phyloP scores from a whole-genome alignment of 2,888 invertebrate species.

The Phortica magna region DNA sequence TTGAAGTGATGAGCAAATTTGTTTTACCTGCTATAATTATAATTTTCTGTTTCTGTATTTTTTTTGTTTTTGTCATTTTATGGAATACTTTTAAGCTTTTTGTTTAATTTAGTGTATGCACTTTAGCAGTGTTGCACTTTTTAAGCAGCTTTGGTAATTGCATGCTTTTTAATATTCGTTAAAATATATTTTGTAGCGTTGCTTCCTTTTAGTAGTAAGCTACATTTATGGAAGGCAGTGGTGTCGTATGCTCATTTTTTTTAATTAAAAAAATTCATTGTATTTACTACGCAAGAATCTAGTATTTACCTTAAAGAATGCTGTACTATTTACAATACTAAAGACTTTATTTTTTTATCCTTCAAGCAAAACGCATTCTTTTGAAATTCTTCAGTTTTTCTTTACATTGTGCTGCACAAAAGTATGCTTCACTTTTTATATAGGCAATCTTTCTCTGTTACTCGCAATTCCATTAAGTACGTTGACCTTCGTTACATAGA shows the following conservation, averaged over 20 bases:
- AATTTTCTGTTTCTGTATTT: slow-evolving; percentile 58
- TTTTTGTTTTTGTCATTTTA: background rate
- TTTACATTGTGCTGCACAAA: background rate
- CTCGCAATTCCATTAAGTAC: background rate
- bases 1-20: slow-evolving; percentile 63
- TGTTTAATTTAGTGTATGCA: slow-evolving; percentile 2
- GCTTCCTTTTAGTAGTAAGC: background rate
- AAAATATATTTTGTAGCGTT: background rate
- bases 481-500: background rate
- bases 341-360: too few relatives aligned
- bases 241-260: too few relatives aligned
- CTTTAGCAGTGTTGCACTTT: background rate
- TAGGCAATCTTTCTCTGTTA: too few relatives aligned
- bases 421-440: background rate
- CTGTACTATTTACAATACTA: too few relatives aligned
- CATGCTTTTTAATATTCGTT: background rate
- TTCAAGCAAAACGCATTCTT: too few relatives aligned
- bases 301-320: background rate
- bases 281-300: too few relatives aligned
- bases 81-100: background rate
- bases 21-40: slow-evolving; percentile 65
- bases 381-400: background rate
- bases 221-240: background rate
- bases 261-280: too few relatives aligned
- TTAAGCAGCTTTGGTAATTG: slow-evolving; percentile 21